Conservation (phyloP, 2,888 invertebrate species). For the Megalurothrips usitatus region DNA sequence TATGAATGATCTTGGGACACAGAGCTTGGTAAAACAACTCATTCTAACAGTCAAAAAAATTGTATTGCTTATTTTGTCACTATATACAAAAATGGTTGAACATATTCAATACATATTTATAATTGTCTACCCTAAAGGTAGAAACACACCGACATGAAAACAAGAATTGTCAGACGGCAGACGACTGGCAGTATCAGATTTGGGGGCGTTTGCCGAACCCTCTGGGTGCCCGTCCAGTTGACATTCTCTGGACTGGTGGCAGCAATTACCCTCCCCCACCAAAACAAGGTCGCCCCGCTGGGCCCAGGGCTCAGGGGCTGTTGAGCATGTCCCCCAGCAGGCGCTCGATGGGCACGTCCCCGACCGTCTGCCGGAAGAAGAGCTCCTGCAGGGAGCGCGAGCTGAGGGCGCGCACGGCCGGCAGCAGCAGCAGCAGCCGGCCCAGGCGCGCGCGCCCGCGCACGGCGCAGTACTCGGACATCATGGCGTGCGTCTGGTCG, state of each 20-base stretch:
- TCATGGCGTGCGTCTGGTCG: slow-evolving; percentile 72
- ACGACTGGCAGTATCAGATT: no score
- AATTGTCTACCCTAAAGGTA: background rate
- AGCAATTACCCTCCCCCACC: no score
- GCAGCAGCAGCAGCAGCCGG: slow-evolving; percentile 66
- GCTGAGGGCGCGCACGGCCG: slow-evolving; percentile 56
- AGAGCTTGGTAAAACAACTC: no score
- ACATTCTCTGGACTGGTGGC: no score
- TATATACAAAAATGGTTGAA: background rate
- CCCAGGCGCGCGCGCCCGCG: slow-evolving; percentile 60
- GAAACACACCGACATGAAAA: no score
- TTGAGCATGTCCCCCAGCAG: slow-evolving; percentile 59
- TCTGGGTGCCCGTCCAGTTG: no score
- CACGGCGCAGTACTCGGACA: slow-evolving; percentile 64
- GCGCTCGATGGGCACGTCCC: slow-evolving; percentile 66
- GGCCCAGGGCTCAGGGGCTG: slow-evolving; percentile 22
- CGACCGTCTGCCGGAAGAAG: slow-evolving; percentile 73
- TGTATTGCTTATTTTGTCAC: background rate
- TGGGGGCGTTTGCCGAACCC: no score
- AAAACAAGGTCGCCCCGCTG: no score
- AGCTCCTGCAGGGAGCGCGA: slow-evolving; percentile 59
- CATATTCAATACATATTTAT: background rate
- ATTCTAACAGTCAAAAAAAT: background rate
- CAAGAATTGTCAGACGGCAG: no score
- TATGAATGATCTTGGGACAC: no score